These are phyloP conservation scores for Otus sunia DNA, from an alignment of 2,113 vertebrate species.

Conservation along the genomic window DNA sequence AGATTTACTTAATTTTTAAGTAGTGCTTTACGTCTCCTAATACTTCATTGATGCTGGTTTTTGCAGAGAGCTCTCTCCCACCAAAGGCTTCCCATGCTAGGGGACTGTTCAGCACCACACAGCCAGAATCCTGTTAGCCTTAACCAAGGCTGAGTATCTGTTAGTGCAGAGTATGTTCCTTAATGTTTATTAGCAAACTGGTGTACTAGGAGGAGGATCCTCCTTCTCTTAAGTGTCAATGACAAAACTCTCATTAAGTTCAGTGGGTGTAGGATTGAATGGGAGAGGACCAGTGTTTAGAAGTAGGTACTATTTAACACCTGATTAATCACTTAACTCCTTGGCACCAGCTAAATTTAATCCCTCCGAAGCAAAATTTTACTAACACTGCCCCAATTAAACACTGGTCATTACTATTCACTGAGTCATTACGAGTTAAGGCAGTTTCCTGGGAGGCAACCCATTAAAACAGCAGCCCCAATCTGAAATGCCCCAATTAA, in stretches of 20 bases:
- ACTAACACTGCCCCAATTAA: slow-evolving; percentile 45
- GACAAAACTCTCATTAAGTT: slow-evolving; percentile 36
- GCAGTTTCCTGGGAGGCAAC: slow-evolving; percentile 58
- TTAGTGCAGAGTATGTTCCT: background rate
- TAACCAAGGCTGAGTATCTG: background rate
- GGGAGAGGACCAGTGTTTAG: background rate
- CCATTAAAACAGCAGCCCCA: slow-evolving; percentile 25
- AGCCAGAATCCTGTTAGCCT: background rate
- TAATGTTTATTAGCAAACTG: background rate
- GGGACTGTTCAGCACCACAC: background rate
- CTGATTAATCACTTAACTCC: slow-evolving; percentile 50
- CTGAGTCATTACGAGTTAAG: slow-evolving; percentile 44
- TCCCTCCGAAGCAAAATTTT: slow-evolving; percentile 50
- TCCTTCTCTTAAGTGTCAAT: background rate
- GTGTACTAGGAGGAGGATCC: background rate
- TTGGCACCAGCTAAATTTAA: slow-evolving; percentile 47
- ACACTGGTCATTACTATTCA: slow-evolving; percentile 28
- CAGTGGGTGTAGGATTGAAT: background rate
- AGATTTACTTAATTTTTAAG: background rate
- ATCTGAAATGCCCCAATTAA: slow-evolving; percentile 43
- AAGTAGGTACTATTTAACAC: slow-evolving; percentile 16
- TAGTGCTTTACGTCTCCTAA: background rate
- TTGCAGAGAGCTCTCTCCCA: background rate
- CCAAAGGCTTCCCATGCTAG: background rate
- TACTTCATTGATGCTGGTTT: background rate